Evolutionary conservation across 2,888 invertebrate genomes (phyloP).

Genomic region (Trissolcus brochymenae): DNA sequence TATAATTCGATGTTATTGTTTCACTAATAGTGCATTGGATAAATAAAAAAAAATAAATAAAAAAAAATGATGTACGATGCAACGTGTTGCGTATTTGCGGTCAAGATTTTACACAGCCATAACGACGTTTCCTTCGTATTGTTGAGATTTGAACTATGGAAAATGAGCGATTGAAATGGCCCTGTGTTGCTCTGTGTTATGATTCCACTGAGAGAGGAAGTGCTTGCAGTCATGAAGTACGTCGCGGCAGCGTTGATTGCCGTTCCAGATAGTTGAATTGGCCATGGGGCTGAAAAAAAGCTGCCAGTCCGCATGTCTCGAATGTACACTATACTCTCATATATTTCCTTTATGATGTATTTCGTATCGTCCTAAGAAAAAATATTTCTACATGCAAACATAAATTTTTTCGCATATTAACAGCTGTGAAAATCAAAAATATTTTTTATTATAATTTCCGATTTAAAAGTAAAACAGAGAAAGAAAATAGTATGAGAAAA

Average conservation of each 20-base stretch:
- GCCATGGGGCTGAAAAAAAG: conserved; percentile 34
- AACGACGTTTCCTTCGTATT: conserved; percentile 42
- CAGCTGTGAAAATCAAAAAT: too few species aligned
- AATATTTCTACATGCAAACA: too few species aligned
- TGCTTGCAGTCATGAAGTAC: conserved; percentile 46
- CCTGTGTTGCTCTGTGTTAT: conserved; percentile 35
- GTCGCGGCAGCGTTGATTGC: conserved; percentile 45
- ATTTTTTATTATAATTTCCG: too few species aligned
- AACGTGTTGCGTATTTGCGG: conserved; percentile 28
- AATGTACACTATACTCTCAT: neutral
- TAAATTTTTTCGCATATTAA: too few species aligned
- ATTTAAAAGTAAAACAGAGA: too few species aligned
- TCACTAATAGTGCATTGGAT: too few species aligned
- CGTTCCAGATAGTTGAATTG: conserved; percentile 52
- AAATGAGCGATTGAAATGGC: conserved; percentile 41
- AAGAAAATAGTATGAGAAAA: too few species aligned
- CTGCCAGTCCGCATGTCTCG: conserved; percentile 16
- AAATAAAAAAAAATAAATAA: neutral
- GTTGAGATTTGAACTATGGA: conserved; percentile 36
- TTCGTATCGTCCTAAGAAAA: too few species aligned
- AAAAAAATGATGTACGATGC: conserved; percentile 15
- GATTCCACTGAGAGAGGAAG: conserved; percentile 48
- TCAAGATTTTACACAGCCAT: conserved; percentile 25
- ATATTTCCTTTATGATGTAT: too few species aligned
- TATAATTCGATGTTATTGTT: too few species aligned